Evolutionary conservation across 2,888 invertebrate species (phyloP), one percentile per base, ranked within the genome.

Genomic region (Diloba caeruleocephala): DNA sequence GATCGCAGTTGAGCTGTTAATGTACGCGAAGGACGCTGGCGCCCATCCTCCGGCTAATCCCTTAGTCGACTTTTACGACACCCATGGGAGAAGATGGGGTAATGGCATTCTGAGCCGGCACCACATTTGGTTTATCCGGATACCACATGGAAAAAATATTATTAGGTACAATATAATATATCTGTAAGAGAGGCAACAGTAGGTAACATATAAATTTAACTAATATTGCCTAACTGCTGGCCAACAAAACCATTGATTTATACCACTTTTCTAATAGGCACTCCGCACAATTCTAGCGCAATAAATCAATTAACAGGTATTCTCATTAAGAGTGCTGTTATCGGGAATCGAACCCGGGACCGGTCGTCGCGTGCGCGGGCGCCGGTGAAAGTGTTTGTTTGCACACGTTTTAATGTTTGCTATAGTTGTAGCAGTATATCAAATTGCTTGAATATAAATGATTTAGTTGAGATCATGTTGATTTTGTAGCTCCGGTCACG

Each of bases 251-350:
- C 56, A 51, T 57, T 45, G 53, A 69, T 53, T 46, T 54, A 39
- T 31, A 45, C 31, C 39, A 51, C 42, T 64, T 59, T 64, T 69
- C 58, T 56, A 56, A 55, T 54, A n/a, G n/a, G n/a, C n/a, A 39
- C 43, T 12, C 36, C 38, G 54, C 55, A 66, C 71, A 74, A 71
- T 72, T 68, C 67, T 58, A 66, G 63, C 61, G 57, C 72, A 80
- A 88, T 90, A 90, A 90, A 90, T 91, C 88, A 89, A 89, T 87
- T 88, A 85, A 80, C 83, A 78, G 65, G 84, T 83, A 87, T 88
- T 85, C 90, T 90, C 90, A 90, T 90, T 90, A 90, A 85, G 79
- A 78, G 79, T 73, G 77, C 81, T 83, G 87, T 87, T 91, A 91
- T 91, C 90, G 81, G 87, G 90, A 85, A 87, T 88, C 87, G 88